These are phyloP conservation scores for Phasianus colchicus DNA, from an alignment of 2,113 vertebrate species.

Conservation along the genomic window DNA sequence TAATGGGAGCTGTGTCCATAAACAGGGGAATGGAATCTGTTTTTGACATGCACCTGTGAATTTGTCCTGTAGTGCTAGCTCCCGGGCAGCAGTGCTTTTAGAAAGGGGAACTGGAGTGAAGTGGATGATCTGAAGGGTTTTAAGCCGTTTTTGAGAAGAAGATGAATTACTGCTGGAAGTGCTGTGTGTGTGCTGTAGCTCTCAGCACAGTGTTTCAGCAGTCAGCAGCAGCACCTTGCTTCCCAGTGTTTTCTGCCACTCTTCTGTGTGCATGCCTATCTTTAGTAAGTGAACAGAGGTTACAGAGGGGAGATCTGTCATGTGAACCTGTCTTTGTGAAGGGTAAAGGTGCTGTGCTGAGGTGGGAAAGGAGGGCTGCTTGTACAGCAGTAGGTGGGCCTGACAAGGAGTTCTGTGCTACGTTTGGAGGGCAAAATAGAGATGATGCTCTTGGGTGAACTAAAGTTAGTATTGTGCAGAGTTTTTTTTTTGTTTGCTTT, in stretches of 20 bases:
- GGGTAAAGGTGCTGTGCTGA: background rate
- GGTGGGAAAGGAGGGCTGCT: background rate
- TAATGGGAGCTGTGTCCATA: rapidly evolving
- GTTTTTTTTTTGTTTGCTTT: background rate
- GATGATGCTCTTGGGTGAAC: background rate
- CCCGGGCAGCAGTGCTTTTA: background rate
- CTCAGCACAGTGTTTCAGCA: background rate
- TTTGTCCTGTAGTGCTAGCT: background rate
- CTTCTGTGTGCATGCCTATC: background rate
- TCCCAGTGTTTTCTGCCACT: background rate
- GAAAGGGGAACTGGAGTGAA: background rate
- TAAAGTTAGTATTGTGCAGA: background rate
- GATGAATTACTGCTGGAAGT: rapidly evolving
- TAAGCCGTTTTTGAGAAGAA: background rate
- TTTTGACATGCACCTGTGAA: rapidly evolving
- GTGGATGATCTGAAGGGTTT: background rate
- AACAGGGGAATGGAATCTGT: background rate
- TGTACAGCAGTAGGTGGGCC: background rate
- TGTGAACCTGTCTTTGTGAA: background rate
- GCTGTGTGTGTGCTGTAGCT: background rate
- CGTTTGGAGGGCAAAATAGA: background rate
- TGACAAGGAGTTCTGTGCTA: background rate
- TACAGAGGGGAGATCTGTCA: background rate
- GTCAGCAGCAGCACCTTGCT: background rate
- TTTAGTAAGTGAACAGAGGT: background rate